These are phyloP conservation scores for Lathamus discolor DNA, from an alignment of 2,113 vertebrate species.

Conservation along the genomic window DNA sequence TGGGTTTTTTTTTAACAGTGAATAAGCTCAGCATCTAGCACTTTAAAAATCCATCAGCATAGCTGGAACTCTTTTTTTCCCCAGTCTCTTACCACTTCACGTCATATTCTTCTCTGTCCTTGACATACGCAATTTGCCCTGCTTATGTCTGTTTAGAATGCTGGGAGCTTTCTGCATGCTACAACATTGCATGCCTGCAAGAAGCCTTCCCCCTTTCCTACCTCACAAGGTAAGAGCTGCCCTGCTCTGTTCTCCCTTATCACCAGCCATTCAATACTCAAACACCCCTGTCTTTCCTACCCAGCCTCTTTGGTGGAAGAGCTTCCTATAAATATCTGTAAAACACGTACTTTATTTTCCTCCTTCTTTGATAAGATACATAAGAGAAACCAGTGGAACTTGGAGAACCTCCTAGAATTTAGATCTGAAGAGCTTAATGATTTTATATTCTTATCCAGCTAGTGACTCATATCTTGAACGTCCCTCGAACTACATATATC, in stretches of 20 bases:
- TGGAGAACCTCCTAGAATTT: neutral
- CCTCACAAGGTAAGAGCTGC: neutral
- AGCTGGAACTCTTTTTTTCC: neutral
- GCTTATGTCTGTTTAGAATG: neutral
- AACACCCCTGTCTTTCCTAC: neutral
- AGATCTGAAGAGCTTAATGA: neutral
- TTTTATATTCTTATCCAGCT: neutral
- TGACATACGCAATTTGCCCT: neutral
- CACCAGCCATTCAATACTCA: neutral
- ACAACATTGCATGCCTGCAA: neutral
- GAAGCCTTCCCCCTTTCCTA: neutral
- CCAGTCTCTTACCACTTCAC: neutral
- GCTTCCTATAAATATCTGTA: neutral
- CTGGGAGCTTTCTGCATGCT: neutral
- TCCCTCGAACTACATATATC: neutral
- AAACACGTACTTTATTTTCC: neutral
- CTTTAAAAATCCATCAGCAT: slow-evolving; percentile 9
- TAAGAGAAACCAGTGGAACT: neutral
- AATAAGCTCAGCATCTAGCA: neutral
- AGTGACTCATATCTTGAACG: neutral
- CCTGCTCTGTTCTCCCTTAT: neutral
- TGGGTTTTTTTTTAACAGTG: neutral
- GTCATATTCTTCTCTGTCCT: neutral
- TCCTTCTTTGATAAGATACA: neutral
- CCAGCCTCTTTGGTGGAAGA: neutral